phyloP scores from a whole-genome alignment of 2,113 vertebrate genomes.

The Nibea coibor region DNA sequence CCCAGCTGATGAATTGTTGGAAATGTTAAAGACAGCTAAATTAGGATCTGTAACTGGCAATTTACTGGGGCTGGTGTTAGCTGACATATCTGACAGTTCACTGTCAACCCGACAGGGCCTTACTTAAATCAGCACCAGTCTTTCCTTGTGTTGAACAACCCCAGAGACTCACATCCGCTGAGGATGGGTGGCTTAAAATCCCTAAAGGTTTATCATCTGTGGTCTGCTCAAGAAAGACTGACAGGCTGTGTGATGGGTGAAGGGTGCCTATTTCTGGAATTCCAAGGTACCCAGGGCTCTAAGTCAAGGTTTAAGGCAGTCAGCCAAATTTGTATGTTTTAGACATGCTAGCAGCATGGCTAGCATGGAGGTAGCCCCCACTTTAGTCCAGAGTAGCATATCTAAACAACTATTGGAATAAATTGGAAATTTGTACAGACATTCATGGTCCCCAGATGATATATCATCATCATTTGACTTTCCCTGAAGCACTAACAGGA shows the following conservation, averaged over 20 bases:
- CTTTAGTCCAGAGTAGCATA: not conserved
- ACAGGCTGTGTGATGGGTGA: slow-evolving; percentile 24
- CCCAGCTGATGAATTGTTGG: slow-evolving; percentile 41
- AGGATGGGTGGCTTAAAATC: slow-evolving; percentile 36
- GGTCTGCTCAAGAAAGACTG: slow-evolving; percentile 20
- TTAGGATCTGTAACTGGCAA: slow-evolving; percentile 69
- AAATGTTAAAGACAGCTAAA: slow-evolving; percentile 69
- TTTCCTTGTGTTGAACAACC: slow-evolving; percentile 19
- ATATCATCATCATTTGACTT: not conserved
- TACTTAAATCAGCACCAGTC: slow-evolving; percentile 52
- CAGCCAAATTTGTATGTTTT: not conserved
- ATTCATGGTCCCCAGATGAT: not conserved
- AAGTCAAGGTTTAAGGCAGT: not conserved
- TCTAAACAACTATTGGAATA: not conserved
- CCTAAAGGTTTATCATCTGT: slow-evolving; percentile 44
- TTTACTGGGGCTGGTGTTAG: slow-evolving; percentile 45
- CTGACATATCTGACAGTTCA: slow-evolving; percentile 59
- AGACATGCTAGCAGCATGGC: not conserved
- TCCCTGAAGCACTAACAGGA: not conserved
- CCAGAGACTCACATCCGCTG: slow-evolving; percentile 19
- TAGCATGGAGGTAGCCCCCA: not conserved
- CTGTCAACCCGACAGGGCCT: slow-evolving; percentile 43
- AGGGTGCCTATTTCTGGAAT: not conserved
- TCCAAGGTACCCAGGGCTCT: not conserved
- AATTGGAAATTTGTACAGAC: not conserved